Evolutionary conservation across 2,888 invertebrate genomes (phyloP), one percentile per base, ranked within the genome.

Genomic region (Andrena hattorfiana): DNA sequence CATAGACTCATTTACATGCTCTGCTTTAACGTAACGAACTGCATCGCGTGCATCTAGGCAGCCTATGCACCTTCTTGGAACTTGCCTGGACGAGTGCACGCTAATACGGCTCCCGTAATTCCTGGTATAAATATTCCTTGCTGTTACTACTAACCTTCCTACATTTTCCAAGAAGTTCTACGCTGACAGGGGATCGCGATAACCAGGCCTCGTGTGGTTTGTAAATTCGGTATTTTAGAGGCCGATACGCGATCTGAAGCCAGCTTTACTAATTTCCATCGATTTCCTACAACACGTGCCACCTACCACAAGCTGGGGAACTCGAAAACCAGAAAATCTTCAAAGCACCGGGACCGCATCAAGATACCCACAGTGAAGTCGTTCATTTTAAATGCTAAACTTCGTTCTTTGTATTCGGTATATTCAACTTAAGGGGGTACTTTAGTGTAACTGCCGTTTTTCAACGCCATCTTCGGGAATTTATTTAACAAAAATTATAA

Each of bases 81-180:
- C 76, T 73, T 70, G 66, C 54, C 60, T 26, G 69, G 62, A 71
- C 77, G 77, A 77, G 78, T 49, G 76, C 86, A 87, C 82, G 88
- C 84, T 81, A 84, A 88, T 84, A 84, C 82, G 69, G 69, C 83
- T 71, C 81, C 64, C 72, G 79, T 72, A 85, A 84, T 88, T 88
- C 85, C 64, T 64, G 59, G 88, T 83, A 85, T 80, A 86, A 83
- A 86, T 83, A 86, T 88, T 79, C 79, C 77, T 74, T 71, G 60
- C 84, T 83, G 83, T 82, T 86, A 70, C 88, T 81, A 85, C 84
- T 88, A 87, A 88, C 82, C 80, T 83, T 73, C 69, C 87, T 86
- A 77, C 59, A 79, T 76, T 88, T 88, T 86, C 85, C 63, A 20
- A 32, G 66, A 80, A 77, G 32, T 74, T 70, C 54, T 54, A 60